A percentile compares a stretch with the other conserved stretches of the same genome.
Evolutionary conservation across 2,113 vertebrate species (phyloP).

Genomic region (Spermophilus dauricus): DNA sequence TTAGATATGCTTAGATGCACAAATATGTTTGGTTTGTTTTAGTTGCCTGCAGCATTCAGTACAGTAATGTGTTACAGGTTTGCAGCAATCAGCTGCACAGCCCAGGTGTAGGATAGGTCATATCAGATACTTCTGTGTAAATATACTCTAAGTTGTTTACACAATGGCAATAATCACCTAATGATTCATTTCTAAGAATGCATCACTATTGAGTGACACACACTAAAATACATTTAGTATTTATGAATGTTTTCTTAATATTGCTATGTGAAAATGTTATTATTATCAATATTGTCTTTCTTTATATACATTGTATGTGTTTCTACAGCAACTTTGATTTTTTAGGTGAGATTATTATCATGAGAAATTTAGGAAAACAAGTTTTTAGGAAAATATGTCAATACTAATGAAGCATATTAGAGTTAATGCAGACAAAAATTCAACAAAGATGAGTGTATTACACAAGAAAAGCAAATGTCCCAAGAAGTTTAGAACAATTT

Average conservation of each 20-base stretch:
- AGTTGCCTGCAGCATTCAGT: background rate
- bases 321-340: constrained; percentile 55
- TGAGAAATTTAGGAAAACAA: constrained; percentile 38
- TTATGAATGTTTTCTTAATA: background rate
- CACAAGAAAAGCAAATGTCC: constrained; percentile 80
- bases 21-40: background rate
- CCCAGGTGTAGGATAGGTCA: too few species aligned
- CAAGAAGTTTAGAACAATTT: constrained; percentile 60
- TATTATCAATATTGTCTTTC: constrained; percentile 13
- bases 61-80: background rate
- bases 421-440: constrained; percentile 81
- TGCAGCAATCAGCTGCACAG: background rate
- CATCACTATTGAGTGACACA: background rate
- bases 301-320: background rate
- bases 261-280: background rate
- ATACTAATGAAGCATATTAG: constrained; percentile 78
- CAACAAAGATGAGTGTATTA: constrained; percentile 82
- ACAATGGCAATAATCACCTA: background rate
- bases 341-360: constrained; percentile 70
- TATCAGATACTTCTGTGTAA: background rate
- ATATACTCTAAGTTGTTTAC: too few species aligned
- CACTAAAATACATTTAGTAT: background rate
- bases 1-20: background rate
- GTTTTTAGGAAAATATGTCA: constrained; percentile 73
- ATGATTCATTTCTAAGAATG: background rate